Base-by-base conservation (phyloP, 2,888 invertebrate species). In the Andrena trimmerana region DNA sequence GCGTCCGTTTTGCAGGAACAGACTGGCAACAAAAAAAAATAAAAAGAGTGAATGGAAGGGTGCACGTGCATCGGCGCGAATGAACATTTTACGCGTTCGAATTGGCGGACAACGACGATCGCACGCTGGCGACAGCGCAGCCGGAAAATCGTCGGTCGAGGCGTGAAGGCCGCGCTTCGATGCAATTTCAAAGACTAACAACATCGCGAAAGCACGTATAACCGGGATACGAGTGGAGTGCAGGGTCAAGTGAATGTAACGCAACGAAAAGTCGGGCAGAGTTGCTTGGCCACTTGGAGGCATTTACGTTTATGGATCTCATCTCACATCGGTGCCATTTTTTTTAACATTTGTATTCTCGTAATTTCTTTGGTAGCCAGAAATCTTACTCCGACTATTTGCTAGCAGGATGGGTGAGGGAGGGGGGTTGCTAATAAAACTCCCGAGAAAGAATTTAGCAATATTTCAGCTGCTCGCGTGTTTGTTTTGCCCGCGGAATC, bases 1-100 rank as follows among this genome's bases (percentile, higher is more conserved):
- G 84, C 84, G 89, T 89, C 89, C 89, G 89, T 89, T 89, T 79
- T 60, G 78, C 33, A 42, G 59, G 57, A 31, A 36, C 63, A 72
- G n/a, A 63, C 52, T 13, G 20, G 62, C 48, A 33, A 31, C 29
- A 33, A 48, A 48, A 36, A 57, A 27, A 54, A 50, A 27, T 0
- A 20, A 20, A 33, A 31, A 10, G 48, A n/a, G 42, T 8, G n/a
- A 13, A 13, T 31, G 60, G 50, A 8, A 24, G 68, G 50, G 48
- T 27, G 67, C 63, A 31, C 27, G 24, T 10, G 73, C 73, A 31
- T 13, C 62, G 76, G 79, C 75, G 83, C 68, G 57, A 73, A 81
- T 84, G 82, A 88, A 88, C 80, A 86, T 83, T 84, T 67, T 75
- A 60, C 78, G 36, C 67, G 66, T 57, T 60, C 67, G 69, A 70